Evolutionary conservation across 2,797 vertebrate species (phyloP), one percentile per base, ranked within the genome.

Genomic region (Anguilla pacifica): DNA sequence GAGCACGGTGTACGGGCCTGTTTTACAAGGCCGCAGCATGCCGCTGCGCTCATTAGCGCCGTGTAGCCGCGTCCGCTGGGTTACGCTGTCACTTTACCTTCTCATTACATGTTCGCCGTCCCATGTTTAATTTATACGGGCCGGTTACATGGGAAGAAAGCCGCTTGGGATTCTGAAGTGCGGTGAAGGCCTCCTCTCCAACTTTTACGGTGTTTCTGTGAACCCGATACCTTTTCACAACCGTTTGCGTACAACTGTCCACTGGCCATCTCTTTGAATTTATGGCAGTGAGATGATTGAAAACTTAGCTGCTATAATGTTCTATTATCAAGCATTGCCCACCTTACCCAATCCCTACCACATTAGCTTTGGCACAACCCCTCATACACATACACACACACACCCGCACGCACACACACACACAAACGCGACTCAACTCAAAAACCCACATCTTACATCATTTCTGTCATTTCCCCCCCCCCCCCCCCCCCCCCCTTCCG

Each of bases 91-190:
- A 93, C 92, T 82, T 89, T 85, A 86, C 89, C 91, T 67, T 93
- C 92, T 88, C 91, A 91, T 93, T 93, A 94, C 86, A 92, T 91
- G 92, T 94, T 94, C 92, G 93, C 91, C 93, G 92, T 90, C 91
- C 88, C 89, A 91, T 93, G 86, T 94, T 92, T 93, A 92, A 94
- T 94, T 94, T 91, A 94, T 92, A 87, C 82, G 87, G 88, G 39
- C 3, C 10, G 79, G 51, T 51, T 87, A 49, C 51, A 55, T 85
- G 87, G 91, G 87, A 90, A 90, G 91, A 51, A 64, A 86, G 28
- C 25, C 39, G 77, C 83, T 46, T 39, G 61, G 5, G n/a, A 31
- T 2, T 35, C 67, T 53, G 55, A 53, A 82, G 57, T 43, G 57
- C n/a, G 10, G 55, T 87, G 85, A 22, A 86, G 22, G 46, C 61